phyloP scores from a whole-genome alignment of 2,888 invertebrate species.

The Yponomeuta malinellus region DNA sequence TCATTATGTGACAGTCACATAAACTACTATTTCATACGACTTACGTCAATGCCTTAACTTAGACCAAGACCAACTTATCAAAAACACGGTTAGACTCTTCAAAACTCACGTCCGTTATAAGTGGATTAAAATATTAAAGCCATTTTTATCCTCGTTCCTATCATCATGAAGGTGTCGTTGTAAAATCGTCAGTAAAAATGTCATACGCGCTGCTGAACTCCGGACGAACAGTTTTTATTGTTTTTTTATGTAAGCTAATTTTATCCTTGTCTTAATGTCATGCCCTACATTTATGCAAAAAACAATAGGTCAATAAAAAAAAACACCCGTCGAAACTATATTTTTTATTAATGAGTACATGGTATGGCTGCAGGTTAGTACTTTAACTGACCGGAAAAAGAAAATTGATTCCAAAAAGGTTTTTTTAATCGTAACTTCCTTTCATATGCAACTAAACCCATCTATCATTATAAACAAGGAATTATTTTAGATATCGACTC shows the following conservation, averaged over 20 bases:
- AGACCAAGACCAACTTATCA: neutral
- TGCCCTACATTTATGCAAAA: neutral
- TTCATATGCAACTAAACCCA: constrained; percentile 25
- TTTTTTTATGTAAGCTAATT: neutral
- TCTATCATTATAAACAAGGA: constrained; percentile 64
- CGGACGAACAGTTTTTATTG: neutral
- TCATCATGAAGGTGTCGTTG: neutral
- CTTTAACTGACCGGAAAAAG: no score
- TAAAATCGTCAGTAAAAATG: constrained; percentile 8
- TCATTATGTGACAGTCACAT: no score
- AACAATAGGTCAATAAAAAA: neutral
- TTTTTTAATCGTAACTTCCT: neutral
- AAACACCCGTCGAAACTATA: neutral
- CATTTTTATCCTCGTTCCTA: neutral
- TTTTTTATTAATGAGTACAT: neutral
- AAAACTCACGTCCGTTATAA: neutral
- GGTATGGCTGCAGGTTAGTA: no score
- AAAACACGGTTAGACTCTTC: neutral
- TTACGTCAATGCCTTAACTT: neutral
- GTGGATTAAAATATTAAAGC: neutral
- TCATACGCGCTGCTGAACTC: neutral
- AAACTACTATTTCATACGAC: no score
- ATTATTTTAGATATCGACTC: constrained; percentile 37
- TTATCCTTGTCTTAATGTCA: neutral
- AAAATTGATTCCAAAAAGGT: neutral